Evolutionary conservation across 2,113 vertebrate genomes (phyloP), one percentile per base, ranked within the genome.

Genomic region (Poecile atricapillus): DNA sequence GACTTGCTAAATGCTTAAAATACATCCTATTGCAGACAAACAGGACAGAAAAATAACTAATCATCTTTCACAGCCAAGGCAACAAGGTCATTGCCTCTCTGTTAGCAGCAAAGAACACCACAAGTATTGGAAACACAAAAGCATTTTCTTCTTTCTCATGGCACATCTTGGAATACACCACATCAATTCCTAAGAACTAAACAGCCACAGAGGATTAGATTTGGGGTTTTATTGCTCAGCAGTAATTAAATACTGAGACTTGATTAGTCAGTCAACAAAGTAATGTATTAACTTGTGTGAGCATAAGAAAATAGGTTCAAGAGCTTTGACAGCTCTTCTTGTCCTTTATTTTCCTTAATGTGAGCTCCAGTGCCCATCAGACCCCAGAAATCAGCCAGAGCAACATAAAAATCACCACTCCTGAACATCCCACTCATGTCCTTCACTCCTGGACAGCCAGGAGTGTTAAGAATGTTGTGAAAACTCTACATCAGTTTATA

Each of bases 1-100:
- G 83, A 80, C 69, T 68, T 28, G 47, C 63, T 94, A 85, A 90
- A 86, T 56, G 82, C 90, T 87, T 94, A 90, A 93, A 96, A 96
- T 93, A 88, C 47, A 70, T 75, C 76, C 85, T 90, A 50, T 33
- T 68, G 70, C 53, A 90, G 79, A 67, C 82, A 74, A 88, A 74
- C 71, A 83, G 62, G n/a, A 81, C 52, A 82, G 60, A 87, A 73
- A 78, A 87, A 65, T 35, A 83, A 89, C 79, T 90, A 88, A 86
- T 52, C 46, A 10, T 78, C 76, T 81, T 83, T 60, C 93, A 95
- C 10, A 89, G 44, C 35, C 52, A 43, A 63, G 47, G 49, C 60
- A 88, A 56, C 79, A 90, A 93, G 88, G 92, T 92, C 94, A 84
- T 8, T 39, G 60, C 73, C 53, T 90, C 79, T 75, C 71, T 0